Percentiles rank a stretch among this genome's conserved stretches.
Evolutionary conservation across 2,888 invertebrate species (phyloP).

Genomic region (Drosophila mayaguana): DNA sequence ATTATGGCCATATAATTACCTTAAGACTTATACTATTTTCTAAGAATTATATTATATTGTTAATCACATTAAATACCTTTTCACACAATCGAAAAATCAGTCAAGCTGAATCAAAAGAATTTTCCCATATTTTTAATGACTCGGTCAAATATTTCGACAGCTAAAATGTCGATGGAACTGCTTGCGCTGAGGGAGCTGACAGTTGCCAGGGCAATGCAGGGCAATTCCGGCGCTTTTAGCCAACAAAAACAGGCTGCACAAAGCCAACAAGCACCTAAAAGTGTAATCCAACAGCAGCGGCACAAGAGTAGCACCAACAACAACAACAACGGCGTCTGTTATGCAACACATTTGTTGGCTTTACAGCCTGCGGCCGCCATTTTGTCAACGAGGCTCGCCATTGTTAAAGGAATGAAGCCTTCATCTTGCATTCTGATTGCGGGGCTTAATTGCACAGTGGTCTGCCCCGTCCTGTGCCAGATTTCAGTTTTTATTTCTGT

Average conservation of each 20-base stretch:
- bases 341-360: conserved; percentile 66
- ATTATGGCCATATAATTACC: neutral
- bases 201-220: conserved; percentile 23
- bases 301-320: conserved; percentile 21
- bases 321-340: conserved; percentile 41
- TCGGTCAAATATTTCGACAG: conserved; percentile 10
- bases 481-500: conserved; percentile 36
- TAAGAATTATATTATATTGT: neutral
- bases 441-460: conserved; percentile 71
- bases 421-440: conserved; percentile 78
- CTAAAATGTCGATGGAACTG: neutral
- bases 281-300: conserved; percentile 43
- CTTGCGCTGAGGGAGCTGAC: neutral
- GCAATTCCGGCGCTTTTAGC: conserved; percentile 29
- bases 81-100: conserved; percentile 1
- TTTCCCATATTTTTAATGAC: conserved; percentile 1
- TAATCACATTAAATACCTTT: neutral
- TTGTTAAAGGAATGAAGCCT: conserved; percentile 72
- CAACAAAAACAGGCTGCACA: conserved; percentile 36
- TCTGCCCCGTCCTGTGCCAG: conserved; percentile 41
- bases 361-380: conserved; percentile 72
- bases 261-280: conserved; percentile 43
- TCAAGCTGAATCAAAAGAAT: neutral
- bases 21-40: too few relatives aligned
- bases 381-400: conserved; percentile 54